Evolutionary conservation across 1,140 invertebrate species (phyloP).

Genomic region (Colletes gigas): DNA sequence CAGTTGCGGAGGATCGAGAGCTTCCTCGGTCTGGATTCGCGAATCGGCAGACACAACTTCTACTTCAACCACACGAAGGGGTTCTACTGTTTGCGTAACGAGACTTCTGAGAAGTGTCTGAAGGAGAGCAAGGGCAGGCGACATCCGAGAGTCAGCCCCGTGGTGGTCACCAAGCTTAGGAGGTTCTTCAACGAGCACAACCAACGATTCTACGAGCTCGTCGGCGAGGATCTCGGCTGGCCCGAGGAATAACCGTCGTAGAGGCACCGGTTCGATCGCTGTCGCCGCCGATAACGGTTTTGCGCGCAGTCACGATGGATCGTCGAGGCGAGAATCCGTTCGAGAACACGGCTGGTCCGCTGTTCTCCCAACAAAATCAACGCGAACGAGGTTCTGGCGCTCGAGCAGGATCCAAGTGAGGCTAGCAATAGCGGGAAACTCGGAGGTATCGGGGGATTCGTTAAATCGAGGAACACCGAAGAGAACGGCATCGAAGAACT

Average conservation of each 20-base stretch:
- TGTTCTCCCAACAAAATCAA: background rate
- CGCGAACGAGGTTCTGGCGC: background rate
- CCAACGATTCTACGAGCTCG: conserved; percentile 95
- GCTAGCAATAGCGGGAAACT: no score
- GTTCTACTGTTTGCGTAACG: conserved; percentile 96
- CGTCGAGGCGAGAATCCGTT: background rate
- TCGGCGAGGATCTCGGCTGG: conserved; percentile 96
- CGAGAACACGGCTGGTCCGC: conserved; percentile 31
- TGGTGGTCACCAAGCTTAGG: conserved; percentile 92
- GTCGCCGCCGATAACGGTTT: background rate
- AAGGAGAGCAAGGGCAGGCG: conserved; percentile 96
- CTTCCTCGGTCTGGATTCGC: conserved; percentile 91
- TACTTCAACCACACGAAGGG: conserved; percentile 98
- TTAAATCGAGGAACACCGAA: no score
- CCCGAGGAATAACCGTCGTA: conserved; percentile 85
- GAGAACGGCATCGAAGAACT: background rate
- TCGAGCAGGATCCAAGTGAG: background rate
- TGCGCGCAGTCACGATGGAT: conserved; percentile 20
- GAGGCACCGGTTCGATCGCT: conserved; percentile 22
- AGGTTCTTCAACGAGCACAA: conserved; percentile 98
- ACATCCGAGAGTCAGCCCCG: conserved; percentile 93
- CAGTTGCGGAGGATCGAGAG: conserved; percentile 93
- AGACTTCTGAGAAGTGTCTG: conserved; percentile 94
- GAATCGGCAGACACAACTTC: conserved; percentile 94
- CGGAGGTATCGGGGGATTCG: no score